phyloP scores from a whole-genome alignment of 1,140 invertebrate species.

The Drusus annulatus region DNA sequence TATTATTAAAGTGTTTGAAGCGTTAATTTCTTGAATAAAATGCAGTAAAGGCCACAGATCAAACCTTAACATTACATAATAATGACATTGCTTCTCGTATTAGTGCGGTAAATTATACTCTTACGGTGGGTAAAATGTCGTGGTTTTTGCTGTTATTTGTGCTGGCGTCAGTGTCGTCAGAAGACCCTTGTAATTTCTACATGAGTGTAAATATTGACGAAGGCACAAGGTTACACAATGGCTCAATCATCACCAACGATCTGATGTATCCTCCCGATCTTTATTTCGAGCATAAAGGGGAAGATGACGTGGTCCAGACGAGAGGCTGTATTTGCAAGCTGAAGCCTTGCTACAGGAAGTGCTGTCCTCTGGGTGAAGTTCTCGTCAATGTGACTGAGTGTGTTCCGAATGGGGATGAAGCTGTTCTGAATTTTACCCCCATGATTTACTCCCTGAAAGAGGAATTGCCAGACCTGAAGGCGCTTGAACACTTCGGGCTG shows the following conservation, averaged over 20 bases:
- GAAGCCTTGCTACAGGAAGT: slow-evolving; percentile 51
- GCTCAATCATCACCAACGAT: slow-evolving; percentile 33
- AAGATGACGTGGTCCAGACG: neutral
- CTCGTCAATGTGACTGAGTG: neutral
- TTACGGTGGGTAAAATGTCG: too few species aligned
- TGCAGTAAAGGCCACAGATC: too few species aligned
- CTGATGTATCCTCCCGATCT: slow-evolving; percentile 24
- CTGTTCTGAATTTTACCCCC: slow-evolving; percentile 43
- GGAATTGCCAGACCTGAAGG: neutral
- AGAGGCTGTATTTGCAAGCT: slow-evolving; percentile 46
- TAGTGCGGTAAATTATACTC: too few species aligned
- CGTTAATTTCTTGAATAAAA: too few species aligned
- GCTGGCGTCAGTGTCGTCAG: too few species aligned
- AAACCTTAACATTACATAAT: too few species aligned
- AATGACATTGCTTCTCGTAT: too few species aligned
- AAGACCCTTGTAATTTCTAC: slow-evolving; percentile 38
- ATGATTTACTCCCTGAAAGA: slow-evolving; percentile 5
- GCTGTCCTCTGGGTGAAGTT: slow-evolving; percentile 46
- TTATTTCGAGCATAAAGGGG: slow-evolving; percentile 23
- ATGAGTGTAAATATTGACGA: slow-evolving; percentile 49
- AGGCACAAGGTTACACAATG: slow-evolving; percentile 14
- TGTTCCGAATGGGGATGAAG: neutral
- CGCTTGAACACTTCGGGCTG: neutral
- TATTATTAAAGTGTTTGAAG: too few species aligned
- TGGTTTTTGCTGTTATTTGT: too few species aligned